These are phyloP conservation scores for Etheostoma perlongum DNA, from an alignment of 2,797 vertebrate species.

Conservation along the genomic window DNA sequence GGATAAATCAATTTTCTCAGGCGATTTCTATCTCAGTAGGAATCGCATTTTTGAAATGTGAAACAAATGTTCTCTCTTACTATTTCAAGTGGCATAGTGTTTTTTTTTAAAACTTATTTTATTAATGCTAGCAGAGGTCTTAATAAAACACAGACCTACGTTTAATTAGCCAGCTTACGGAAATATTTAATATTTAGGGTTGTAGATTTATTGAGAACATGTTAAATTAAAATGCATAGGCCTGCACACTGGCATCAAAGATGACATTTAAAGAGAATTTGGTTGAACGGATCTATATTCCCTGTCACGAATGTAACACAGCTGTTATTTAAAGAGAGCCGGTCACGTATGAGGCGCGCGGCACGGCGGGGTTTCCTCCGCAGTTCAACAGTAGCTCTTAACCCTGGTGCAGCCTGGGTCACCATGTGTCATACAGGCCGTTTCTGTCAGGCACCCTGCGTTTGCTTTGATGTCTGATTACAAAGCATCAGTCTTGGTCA, in stretches of 20 bases:
- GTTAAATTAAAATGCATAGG: not conserved
- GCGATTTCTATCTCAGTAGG: not conserved
- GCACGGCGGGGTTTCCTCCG: constrained; percentile 63
- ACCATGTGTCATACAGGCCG: constrained; percentile 64
- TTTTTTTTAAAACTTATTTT: not conserved
- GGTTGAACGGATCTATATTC: not conserved
- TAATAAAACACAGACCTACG: not conserved
- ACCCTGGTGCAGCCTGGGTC: constrained; percentile 71
- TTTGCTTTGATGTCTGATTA: constrained; percentile 75
- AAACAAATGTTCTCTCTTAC: not conserved
- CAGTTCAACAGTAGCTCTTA: constrained; percentile 80
- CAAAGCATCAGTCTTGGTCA: not conserved
- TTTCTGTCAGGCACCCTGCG: constrained; percentile 54
- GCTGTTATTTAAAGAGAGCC: constrained; percentile 64
- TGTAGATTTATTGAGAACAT: too few relatives aligned
- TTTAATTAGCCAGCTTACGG: not conserved
- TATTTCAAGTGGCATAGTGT: constrained; percentile 1
- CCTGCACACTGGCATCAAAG: not conserved
- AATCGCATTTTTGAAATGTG: not conserved
- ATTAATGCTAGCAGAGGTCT: not conserved
- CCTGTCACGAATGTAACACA: constrained; percentile 13
- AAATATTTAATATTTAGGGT: not conserved
- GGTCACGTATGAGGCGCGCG: constrained; percentile 41
- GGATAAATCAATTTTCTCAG: not conserved
- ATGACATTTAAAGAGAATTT: not conserved